Percentiles rank a stretch among this genome's conserved stretches.
Conservation (phyloP, 2,888 invertebrate genomes). For the Sesamia inferens region DNA sequence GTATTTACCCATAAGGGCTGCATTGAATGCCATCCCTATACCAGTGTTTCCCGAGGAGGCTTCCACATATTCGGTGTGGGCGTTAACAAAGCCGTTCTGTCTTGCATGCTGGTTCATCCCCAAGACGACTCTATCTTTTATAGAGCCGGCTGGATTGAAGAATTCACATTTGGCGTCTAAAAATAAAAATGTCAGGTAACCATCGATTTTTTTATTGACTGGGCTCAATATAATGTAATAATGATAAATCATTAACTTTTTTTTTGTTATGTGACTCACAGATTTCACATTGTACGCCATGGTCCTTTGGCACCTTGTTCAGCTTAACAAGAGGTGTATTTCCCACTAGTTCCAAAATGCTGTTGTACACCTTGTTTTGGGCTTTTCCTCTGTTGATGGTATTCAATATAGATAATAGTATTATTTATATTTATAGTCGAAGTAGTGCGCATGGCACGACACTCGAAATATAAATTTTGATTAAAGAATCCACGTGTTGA, state of each 20-base stretch:
- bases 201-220: neutral
- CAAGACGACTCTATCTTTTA: slow-evolving; percentile 96
- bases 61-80: slow-evolving; percentile 96
- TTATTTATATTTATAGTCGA: neutral
- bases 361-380: slow-evolving; percentile 50
- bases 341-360: slow-evolving; percentile 91
- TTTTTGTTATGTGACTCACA: slow-evolving; percentile 89
- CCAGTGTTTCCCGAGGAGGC: slow-evolving; percentile 97
- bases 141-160: slow-evolving; percentile 98
- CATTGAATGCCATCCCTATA: slow-evolving; percentile 97
- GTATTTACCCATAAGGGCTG: slow-evolving; percentile 90
- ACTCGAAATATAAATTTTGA: neutral
- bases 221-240: neutral
- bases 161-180: slow-evolving; percentile 98
- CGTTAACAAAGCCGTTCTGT: slow-evolving; percentile 93
- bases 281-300: slow-evolving; percentile 94
- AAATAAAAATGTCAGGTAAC: slow-evolving; percentile 16
- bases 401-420: neutral
- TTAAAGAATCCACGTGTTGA: neutral
- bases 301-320: slow-evolving; percentile 92
- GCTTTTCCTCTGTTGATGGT: slow-evolving; percentile 2
- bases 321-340: slow-evolving; percentile 94
- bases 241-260: neutral
- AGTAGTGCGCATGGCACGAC: too few relatives aligned
- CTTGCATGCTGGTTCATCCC: slow-evolving; percentile 98